A percentile compares a stretch with the other conserved stretches of the same genome.
Conservation (phyloP, 2,888 invertebrate genomes). For the Lepidochitona cinerea region DNA sequence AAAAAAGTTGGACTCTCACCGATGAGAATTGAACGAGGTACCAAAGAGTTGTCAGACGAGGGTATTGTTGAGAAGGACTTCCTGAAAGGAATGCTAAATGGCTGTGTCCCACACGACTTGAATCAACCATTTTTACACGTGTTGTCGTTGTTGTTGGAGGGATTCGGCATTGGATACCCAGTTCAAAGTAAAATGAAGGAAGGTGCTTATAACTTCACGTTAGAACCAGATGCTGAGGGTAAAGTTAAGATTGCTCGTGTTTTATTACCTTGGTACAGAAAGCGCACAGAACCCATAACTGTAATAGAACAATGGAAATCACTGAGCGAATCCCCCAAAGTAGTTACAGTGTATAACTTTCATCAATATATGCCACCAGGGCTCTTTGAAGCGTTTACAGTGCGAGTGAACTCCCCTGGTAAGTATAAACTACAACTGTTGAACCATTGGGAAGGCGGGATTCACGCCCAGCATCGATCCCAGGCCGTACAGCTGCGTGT, state of each 20-base stretch:
- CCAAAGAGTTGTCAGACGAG: slow-evolving; percentile 48
- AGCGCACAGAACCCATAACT: slow-evolving; percentile 43
- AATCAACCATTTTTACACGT: slow-evolving; percentile 43
- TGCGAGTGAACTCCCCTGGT: slow-evolving; percentile 40
- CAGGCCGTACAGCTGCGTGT: slow-evolving; percentile 33
- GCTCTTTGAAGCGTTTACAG: slow-evolving; percentile 58
- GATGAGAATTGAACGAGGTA: slow-evolving; percentile 48
- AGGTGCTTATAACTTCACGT: slow-evolving; percentile 20
- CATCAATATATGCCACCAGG: slow-evolving; percentile 65
- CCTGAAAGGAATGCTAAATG: slow-evolving; percentile 50
- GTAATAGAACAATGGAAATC: slow-evolving; percentile 42
- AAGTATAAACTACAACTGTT: slow-evolving; percentile 47
- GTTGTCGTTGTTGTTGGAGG: slow-evolving; percentile 44
- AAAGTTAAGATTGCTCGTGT: slow-evolving; percentile 41
- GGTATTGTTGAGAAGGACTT: slow-evolving; percentile 61
- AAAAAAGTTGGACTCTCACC: slow-evolving; percentile 46
- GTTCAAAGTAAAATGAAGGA: slow-evolving; percentile 40
- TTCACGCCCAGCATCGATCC: slow-evolving; percentile 52
- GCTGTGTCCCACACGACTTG: slow-evolving; percentile 48
- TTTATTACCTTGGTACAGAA: slow-evolving; percentile 59
- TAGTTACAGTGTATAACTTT: slow-evolving; percentile 54
- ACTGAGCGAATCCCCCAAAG: slow-evolving; percentile 33
- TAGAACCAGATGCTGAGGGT: slow-evolving; percentile 39
- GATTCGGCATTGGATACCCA: slow-evolving; percentile 60
- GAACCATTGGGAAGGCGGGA: slow-evolving; percentile 60